phyloP scores from a whole-genome alignment of 2,888 invertebrate species.

The Ophonus ardosiacus region DNA sequence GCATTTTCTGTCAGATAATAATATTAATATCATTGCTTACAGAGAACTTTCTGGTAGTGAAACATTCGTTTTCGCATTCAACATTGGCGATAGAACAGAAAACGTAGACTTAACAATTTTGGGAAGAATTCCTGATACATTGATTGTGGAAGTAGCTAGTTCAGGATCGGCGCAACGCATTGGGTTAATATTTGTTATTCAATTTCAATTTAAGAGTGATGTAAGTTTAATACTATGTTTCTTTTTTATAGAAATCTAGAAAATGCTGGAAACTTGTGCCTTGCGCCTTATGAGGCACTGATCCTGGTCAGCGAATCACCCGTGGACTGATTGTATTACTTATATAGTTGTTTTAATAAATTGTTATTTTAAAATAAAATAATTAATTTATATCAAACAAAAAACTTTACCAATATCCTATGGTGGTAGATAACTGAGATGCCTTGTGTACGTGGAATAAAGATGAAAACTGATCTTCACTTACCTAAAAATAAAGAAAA shows the following conservation, averaged over 20 bases:
- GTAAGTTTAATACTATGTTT: background rate
- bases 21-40: slow-evolving; percentile 65
- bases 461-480: too few relatives aligned
- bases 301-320: slow-evolving; percentile 31
- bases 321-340: background rate
- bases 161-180: slow-evolving; percentile 31
- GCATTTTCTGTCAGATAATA: too few relatives aligned
- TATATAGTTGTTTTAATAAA: background rate
- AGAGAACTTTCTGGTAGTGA: slow-evolving; percentile 70
- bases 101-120: slow-evolving; percentile 77
- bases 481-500: too few relatives aligned
- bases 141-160: slow-evolving; percentile 43
- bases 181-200: slow-evolving; percentile 47
- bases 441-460: too few relatives aligned
- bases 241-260: slow-evolving; percentile 1
- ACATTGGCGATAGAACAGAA: slow-evolving; percentile 76
- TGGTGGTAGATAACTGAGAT: too few relatives aligned
- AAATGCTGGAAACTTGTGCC: background rate
- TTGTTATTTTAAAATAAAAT: background rate
- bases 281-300: slow-evolving; percentile 20
- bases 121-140: slow-evolving; percentile 35
- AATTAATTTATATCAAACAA: too few relatives aligned
- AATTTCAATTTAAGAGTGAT: background rate
- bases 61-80: slow-evolving; percentile 70
- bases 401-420: too few relatives aligned